Evolutionary conservation across 2,888 invertebrate genomes (phyloP).

Genomic region (Synergus umbraculus): DNA sequence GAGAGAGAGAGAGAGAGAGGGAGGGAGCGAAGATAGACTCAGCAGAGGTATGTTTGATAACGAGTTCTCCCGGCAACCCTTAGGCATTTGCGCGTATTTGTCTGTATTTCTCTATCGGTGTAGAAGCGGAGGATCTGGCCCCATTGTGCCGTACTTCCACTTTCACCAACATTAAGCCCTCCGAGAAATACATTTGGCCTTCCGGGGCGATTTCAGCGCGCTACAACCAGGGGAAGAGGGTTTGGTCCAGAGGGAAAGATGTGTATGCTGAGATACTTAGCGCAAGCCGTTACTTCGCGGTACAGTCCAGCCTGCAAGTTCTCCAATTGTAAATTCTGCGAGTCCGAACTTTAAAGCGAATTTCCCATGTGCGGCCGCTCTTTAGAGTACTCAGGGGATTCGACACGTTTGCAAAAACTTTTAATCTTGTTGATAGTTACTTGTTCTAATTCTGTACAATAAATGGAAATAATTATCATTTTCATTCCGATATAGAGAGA

Average conservation of each 20-base stretch:
- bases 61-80: constrained; percentile 48
- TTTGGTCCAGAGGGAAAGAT: constrained; percentile 50
- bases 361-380: neutral
- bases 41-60: constrained; percentile 52
- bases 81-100: constrained; percentile 24
- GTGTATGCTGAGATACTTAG: constrained; percentile 62
- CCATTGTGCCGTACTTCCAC: constrained; percentile 54
- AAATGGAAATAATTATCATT: constrained; percentile 1
- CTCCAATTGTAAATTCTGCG: constrained; percentile 32
- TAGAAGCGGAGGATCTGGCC: constrained; percentile 36
- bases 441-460: neutral
- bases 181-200: constrained; percentile 58
- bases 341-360: constrained; percentile 38
- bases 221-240: constrained; percentile 26
- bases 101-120: constrained; percentile 32
- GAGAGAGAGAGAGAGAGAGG: no score
- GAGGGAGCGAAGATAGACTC: constrained; percentile 45
- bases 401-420: constrained; percentile 24
- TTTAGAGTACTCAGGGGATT: constrained; percentile 1
- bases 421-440: constrained; percentile 37
- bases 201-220: constrained; percentile 55
- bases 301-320: constrained; percentile 58
- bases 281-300: constrained; percentile 61
- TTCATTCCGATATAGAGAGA: neutral
- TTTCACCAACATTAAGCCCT: constrained; percentile 61